Evolutionary conservation across 2,797 vertebrate genomes (phyloP), one percentile per base, ranked within the genome.

Genomic region (Tarsius wallacei): DNA sequence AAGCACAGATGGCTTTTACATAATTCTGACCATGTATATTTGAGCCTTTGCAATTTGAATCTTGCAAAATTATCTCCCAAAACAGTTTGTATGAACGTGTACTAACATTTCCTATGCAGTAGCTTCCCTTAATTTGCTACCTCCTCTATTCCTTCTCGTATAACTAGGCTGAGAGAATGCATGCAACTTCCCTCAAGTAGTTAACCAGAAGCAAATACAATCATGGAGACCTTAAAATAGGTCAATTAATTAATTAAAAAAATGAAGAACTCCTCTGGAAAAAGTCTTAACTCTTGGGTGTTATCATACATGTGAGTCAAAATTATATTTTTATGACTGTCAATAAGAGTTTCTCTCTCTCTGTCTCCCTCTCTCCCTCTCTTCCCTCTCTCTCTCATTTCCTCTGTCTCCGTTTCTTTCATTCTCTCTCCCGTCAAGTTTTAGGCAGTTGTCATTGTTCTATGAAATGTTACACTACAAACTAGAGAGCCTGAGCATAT

Each of bases 1-100:
- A 92, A 80, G 63, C 77, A 66, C 93, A 96, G 90, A 96, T 91
- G 97, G 64, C 14, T 88, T 97, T 97, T 95, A 91, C 61, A 91
- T 95, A 97, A 83, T 83, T 91, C 74, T 93, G 88, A 83, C 64
- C 70, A 77, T 68, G 77, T 86, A 80, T 93, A 63, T 93, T 68
- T 71, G 59, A 91, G 70, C 5, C 26, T 92, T 83, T 80, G 47
- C 70, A 94, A 87, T 94, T 95, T 53, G 2, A 91, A 42, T 82
- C 19, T 91, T 94, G 78, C 16, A 92, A 92, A 93, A 81, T 91
- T 85, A 59, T 93, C 94, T 77, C 81, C 63, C 73, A n/a, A 92
- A 93, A 93, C 73, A 78, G 24, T 96, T 83, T 94, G n/a, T 36
- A 59, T 70, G 57, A 95, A 88, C 21, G 13, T 86, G 36, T 87